Evolutionary conservation across 1,140 invertebrate species (phyloP), one percentile per base, ranked within the genome.

Genomic region (Elymnias hypermnestra): DNA sequence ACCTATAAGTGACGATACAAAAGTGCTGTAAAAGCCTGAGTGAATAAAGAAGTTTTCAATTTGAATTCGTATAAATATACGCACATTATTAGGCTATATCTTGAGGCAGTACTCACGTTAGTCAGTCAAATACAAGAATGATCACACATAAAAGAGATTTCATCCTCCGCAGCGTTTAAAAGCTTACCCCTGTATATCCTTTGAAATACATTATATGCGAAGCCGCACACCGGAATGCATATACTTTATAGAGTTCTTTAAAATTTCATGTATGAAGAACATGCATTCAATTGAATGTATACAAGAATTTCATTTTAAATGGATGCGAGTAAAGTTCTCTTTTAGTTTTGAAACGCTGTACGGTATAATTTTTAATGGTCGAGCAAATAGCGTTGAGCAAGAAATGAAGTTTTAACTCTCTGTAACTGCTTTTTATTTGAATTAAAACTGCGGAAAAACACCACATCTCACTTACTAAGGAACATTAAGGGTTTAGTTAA

Each of bases 141-240:
- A 45, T 37, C 37, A 15, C 29, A 45, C 23, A 45, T 45, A 37
- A 45, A 45, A 45, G 43, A 45, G 9, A 36, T 45, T 43, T 43
- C 33, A 44, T 36, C 9, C 42, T 22, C 43, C 21, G 19, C 18
- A 37, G 33, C 43, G 17, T 37, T 45, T 45, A 45, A 45, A 45
- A 37, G 43, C 43, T 45, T 37, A 45, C 33, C 33, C 43, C 28
- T 28, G 33, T 29, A 13, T 9, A 29, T 29, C 43, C 19, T 45
- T 36, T 45, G 21, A 23, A 45, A 45, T 36, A 19, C 18, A 12
- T 10, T 15, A 33, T 43, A 29, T 33, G 26, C 13, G 10, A 29
- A 29, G 13, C 26, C 26, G 6, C 26, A 13, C 13, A 12, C 26
- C 26, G 9, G 8, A 2, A n/a, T 9, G 26, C 10, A 29, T 29